Percentiles rank a stretch among this genome's conserved stretches.
phyloP scores from a whole-genome alignment of 92 coral and sea anemone genomes.

The Hydrozoanthus gracilis region DNA sequence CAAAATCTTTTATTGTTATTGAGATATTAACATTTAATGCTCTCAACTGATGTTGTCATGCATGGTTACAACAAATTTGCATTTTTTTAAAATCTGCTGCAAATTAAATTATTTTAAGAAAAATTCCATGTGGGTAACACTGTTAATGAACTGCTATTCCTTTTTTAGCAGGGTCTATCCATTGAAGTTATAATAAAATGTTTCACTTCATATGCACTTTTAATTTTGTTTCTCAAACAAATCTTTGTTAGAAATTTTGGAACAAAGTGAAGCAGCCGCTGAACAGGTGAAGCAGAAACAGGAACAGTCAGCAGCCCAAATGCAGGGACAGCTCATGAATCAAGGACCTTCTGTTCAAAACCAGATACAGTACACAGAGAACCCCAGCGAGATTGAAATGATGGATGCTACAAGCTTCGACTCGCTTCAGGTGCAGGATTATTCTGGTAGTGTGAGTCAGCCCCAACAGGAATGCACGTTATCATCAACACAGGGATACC shows the following conservation, averaged over 20 bases:
- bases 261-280: slow-evolving; percentile 35
- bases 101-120: too few species aligned
- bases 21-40: too few species aligned
- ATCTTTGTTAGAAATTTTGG: slow-evolving; percentile 15
- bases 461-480: slow-evolving; percentile 23
- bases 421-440: slow-evolving; percentile 32
- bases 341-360: slow-evolving; percentile 12
- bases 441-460: slow-evolving; percentile 36
- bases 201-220: too few species aligned
- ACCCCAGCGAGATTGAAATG: slow-evolving; percentile 62
- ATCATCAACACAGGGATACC: slow-evolving; percentile 39
- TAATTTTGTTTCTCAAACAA: too few species aligned
- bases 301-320: slow-evolving; percentile 4
- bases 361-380: slow-evolving; percentile 31
- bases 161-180: too few species aligned
- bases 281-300: slow-evolving; percentile 32
- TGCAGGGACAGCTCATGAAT: slow-evolving; percentile 31
- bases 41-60: too few species aligned
- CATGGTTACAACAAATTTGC: too few species aligned
- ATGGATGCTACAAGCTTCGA: slow-evolving; percentile 74
- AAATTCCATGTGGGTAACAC: too few species aligned
- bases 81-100: too few species aligned
- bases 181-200: too few species aligned
- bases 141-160: too few species aligned
- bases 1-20: too few species aligned